Conservation (phyloP, 1,140 invertebrate species). For the Nebria ingens region DNA sequence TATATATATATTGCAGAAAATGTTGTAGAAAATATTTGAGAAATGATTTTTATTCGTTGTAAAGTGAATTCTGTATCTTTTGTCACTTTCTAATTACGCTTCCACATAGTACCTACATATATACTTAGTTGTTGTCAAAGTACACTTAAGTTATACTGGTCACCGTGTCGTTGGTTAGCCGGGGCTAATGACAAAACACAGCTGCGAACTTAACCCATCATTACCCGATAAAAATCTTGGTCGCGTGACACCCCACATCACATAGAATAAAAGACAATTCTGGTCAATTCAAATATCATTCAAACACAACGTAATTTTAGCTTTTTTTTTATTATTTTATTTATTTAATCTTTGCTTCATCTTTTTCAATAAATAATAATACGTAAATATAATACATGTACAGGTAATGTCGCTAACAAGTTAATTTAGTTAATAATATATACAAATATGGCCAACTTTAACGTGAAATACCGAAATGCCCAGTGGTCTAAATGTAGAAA, state of each 20-base stretch:
- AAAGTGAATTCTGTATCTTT: no score
- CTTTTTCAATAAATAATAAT: conserved; percentile 10
- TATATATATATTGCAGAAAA: no score
- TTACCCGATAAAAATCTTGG: not conserved
- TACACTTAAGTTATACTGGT: no score
- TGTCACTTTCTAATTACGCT: not conserved
- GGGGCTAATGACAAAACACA: not conserved
- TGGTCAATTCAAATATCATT: conserved; percentile 4
- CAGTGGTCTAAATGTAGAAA: no score
- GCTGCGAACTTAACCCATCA: not conserved
- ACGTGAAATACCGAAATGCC: not conserved
- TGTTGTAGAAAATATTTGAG: no score
- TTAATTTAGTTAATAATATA: conserved; percentile 1
- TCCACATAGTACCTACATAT: no score
- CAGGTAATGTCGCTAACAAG: conserved; percentile 6
- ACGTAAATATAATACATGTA: conserved; percentile 6
- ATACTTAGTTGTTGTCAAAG: not conserved
- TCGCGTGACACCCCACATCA: not conserved
- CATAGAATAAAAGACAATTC: no score
- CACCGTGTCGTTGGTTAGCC: not conserved
- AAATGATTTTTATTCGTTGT: no score
- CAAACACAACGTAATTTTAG: not conserved
- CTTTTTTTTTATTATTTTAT: not conserved
- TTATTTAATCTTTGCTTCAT: no score
- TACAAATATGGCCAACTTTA: not conserved